A percentile compares a stretch with the other conserved stretches of the same genome.
These are phyloP conservation scores for Notothenia coriiceps DNA, from an alignment of 2,113 vertebrate species.

Conservation along the genomic window DNA sequence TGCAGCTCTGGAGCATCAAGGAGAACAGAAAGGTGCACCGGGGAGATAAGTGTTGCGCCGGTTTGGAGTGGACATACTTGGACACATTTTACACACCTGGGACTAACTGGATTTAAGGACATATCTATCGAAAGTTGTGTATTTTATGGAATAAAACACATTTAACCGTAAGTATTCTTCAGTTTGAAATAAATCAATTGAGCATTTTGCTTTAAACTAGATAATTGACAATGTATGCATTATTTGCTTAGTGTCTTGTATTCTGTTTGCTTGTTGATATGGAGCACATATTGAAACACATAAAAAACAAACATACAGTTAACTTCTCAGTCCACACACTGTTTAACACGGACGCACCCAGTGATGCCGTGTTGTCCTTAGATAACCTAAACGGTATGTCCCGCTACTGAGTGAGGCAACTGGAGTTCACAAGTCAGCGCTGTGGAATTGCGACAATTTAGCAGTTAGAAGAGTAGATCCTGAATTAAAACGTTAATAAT, in stretches of 20 bases:
- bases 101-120: slow-evolving; percentile 69
- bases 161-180: slow-evolving; percentile 71
- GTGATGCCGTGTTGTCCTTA: slow-evolving; percentile 64
- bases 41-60: slow-evolving; percentile 50
- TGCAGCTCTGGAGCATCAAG: slow-evolving; percentile 51
- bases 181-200: not conserved
- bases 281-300: not conserved
- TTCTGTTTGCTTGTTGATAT: not conserved
- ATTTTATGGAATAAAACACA: slow-evolving; percentile 77
- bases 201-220: not conserved
- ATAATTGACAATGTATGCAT: not conserved
- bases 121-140: slow-evolving; percentile 17
- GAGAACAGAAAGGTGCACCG: slow-evolving; percentile 24
- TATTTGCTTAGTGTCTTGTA: not conserved
- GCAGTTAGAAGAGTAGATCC: not conserved
- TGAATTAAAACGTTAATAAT: not conserved
- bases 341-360: not conserved
- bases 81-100: slow-evolving; percentile 72
- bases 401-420: not conserved
- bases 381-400: slow-evolving; percentile 44
- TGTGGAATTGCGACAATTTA: not conserved
- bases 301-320: not conserved
- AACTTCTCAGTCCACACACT: not conserved
- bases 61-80: slow-evolving; percentile 50
- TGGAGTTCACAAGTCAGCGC: not conserved